Percentiles rank a stretch among this genome's conserved stretches.
phyloP scores from a whole-genome alignment of 2,888 invertebrate species.

The Euphydryas editha region DNA sequence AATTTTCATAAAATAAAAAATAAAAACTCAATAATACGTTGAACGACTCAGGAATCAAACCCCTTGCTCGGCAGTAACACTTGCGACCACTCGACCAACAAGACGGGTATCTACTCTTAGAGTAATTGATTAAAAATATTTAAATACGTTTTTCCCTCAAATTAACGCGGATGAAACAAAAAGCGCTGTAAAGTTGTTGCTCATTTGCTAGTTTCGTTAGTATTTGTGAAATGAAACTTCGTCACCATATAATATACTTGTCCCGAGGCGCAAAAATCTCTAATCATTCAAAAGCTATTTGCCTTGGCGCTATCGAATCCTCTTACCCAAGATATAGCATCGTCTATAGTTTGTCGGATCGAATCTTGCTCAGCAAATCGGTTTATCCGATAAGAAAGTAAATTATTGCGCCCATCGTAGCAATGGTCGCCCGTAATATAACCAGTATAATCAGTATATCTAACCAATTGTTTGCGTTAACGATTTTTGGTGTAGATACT shows the following conservation, averaged over 20 bases:
- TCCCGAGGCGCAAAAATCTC: constrained; percentile 9
- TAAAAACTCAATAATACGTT: too few relatives aligned
- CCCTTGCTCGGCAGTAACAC: too few relatives aligned
- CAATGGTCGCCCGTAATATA: constrained; percentile 37
- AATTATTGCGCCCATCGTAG: constrained; percentile 70
- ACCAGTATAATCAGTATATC: constrained; percentile 11
- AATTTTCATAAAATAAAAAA: too few relatives aligned
- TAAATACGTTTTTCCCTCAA: too few relatives aligned
- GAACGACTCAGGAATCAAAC: too few relatives aligned
- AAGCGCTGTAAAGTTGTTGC: too few relatives aligned
- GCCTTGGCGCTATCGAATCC: constrained; percentile 41
- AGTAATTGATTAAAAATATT: too few relatives aligned
- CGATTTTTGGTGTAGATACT: too few relatives aligned
- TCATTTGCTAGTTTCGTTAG: not conserved
- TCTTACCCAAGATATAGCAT: constrained; percentile 38
- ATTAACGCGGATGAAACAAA: too few relatives aligned
- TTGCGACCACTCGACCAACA: too few relatives aligned
- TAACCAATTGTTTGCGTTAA: too few relatives aligned
- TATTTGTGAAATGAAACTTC: not conserved
- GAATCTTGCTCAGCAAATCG: constrained; percentile 66
- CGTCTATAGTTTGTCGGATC: constrained; percentile 38
- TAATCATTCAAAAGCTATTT: constrained; percentile 31
- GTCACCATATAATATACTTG: not conserved
- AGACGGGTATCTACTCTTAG: too few relatives aligned
- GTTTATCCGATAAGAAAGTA: constrained; percentile 69